Evolutionary conservation across 2,797 vertebrate genomes (phyloP).

Genomic region (Scolopax bukidnonensis): DNA sequence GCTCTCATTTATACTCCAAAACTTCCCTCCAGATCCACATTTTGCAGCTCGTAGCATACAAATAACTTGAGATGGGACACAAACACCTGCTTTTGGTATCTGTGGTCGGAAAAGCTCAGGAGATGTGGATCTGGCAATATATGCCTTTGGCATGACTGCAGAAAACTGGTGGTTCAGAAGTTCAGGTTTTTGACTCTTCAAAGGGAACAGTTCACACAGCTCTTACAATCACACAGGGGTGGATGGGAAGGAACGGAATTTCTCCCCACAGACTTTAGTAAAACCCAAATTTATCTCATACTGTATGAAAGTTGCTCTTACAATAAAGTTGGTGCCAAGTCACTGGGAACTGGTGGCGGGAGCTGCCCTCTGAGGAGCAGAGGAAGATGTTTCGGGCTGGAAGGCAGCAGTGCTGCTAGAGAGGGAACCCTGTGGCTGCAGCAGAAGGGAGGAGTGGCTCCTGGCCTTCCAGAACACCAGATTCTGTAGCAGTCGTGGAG

Average conservation of each 20-base stretch:
- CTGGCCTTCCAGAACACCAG: background rate
- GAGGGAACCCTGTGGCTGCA: background rate
- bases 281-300: constrained; percentile 46
- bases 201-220: background rate
- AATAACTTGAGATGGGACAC: background rate
- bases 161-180: background rate
- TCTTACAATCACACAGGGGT: background rate
- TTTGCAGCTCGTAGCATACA: background rate
- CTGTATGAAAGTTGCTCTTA: constrained; percentile 22
- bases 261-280: background rate
- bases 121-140: background rate
- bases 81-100: background rate
- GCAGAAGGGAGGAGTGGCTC: background rate
- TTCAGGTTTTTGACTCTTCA: background rate
- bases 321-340: background rate
- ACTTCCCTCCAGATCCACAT: background rate
- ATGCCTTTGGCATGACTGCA: background rate
- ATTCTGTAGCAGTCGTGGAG: accelerated
- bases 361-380: constrained; percentile 27
- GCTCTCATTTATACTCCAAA: background rate
- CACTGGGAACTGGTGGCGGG: constrained; percentile 21
- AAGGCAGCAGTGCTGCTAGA: background rate
- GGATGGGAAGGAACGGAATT: background rate
- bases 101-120: background rate
- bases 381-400: background rate